Conservation (phyloP, 2,888 invertebrate species). For the Lasioglossum figueresi region DNA sequence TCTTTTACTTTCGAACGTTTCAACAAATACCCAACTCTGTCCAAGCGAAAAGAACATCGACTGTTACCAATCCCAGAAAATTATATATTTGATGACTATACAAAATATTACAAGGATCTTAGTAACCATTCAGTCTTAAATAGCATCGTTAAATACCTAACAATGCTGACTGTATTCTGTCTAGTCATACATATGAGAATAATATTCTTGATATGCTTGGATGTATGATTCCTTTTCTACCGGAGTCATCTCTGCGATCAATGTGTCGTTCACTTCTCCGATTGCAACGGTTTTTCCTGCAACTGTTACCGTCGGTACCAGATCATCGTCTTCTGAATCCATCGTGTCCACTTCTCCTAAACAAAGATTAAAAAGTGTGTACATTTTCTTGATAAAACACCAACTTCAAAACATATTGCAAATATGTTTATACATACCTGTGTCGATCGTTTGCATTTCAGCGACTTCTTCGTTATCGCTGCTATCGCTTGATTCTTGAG, state of each 20-base stretch:
- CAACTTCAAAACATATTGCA: background rate
- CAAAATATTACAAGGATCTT: slow-evolving; percentile 76
- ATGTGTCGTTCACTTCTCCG: slow-evolving; percentile 93
- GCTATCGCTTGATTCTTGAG: slow-evolving; percentile 88
- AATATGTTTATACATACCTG: slow-evolving; percentile 84
- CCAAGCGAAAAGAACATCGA: background rate
- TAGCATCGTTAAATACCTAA: slow-evolving; percentile 42
- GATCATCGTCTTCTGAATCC: slow-evolving; percentile 91
- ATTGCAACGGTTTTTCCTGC: slow-evolving; percentile 92
- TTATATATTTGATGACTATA: slow-evolving; percentile 73
- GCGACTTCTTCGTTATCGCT: slow-evolving; percentile 91
- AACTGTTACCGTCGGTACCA: slow-evolving; percentile 92
- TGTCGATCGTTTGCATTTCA: slow-evolving; percentile 88
- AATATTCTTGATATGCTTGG: slow-evolving; percentile 96
- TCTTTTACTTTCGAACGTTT: slow-evolving; percentile 4
- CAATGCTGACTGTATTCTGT: slow-evolving; percentile 48
- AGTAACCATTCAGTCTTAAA: slow-evolving; percentile 64
- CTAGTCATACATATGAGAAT: slow-evolving; percentile 94
- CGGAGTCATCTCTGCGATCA: slow-evolving; percentile 95
- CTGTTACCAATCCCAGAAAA: slow-evolving; percentile 64
- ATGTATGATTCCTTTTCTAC: slow-evolving; percentile 97
- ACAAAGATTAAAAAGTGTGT: slow-evolving; percentile 12
- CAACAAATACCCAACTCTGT: background rate
- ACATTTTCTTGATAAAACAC: background rate
- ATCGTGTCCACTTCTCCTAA: slow-evolving; percentile 89